Evolutionary conservation across 2,888 invertebrate genomes (phyloP).

Genomic region (Acholoe squamosa): DNA sequence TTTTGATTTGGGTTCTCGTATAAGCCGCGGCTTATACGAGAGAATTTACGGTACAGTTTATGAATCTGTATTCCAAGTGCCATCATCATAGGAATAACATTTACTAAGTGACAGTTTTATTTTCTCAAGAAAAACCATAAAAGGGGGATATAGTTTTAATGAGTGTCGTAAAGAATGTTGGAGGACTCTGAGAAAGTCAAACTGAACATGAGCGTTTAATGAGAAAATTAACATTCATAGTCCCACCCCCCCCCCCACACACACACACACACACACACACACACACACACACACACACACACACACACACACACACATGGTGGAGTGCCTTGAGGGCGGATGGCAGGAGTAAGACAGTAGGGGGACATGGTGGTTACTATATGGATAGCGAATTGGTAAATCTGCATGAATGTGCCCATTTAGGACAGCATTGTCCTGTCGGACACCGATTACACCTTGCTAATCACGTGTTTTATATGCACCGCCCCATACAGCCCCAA

Average conservation of each 20-base stretch:
- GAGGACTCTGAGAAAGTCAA: background rate
- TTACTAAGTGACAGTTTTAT: background rate
- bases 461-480: background rate
- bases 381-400: background rate
- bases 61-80: too few relatives aligned
- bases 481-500: background rate
- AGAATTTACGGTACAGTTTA: too few relatives aligned
- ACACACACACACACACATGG: too few relatives aligned
- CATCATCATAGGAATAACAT: too few relatives aligned
- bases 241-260: too few relatives aligned
- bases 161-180: background rate
- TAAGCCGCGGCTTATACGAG: too few relatives aligned
- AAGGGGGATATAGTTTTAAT: background rate
- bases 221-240: conserved; percentile 1
- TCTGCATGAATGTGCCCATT: background rate
- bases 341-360: too few relatives aligned
- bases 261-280: too few relatives aligned
- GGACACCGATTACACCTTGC: background rate
- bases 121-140: background rate
- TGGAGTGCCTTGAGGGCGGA: too few relatives aligned
- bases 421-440: background rate
- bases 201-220: background rate
- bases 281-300: too few relatives aligned
- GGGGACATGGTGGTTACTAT: too few relatives aligned
- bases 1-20: too few relatives aligned